phyloP scores from a whole-genome alignment of 2,888 invertebrate genomes.

The Cosmia pyralina region DNA sequence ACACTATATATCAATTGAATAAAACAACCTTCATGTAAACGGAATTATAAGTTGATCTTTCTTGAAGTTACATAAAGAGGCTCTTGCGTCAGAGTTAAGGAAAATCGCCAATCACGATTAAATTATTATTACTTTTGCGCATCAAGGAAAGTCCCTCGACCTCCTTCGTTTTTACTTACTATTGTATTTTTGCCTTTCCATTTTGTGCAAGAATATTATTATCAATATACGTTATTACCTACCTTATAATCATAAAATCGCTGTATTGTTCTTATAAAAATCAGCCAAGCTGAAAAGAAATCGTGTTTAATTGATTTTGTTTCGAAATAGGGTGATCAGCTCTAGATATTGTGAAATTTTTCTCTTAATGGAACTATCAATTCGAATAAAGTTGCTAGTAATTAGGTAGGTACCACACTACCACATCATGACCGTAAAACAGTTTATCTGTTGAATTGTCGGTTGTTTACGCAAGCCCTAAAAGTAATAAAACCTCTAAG shows the following conservation, averaged over 20 bases:
- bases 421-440: not conserved
- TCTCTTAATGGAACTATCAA: too few relatives aligned
- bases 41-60: not conserved
- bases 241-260: not conserved
- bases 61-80: slow-evolving; percentile 31
- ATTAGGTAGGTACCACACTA: too few relatives aligned
- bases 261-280: not conserved
- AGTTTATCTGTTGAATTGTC: not conserved
- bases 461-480: not conserved
- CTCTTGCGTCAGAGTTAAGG: slow-evolving; percentile 49
- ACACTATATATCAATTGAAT: not conserved
- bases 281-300: not conserved
- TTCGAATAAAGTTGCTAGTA: not conserved
- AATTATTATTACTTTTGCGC: slow-evolving; percentile 48
- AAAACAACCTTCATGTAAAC: not conserved
- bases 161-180: slow-evolving; percentile 25
- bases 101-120: slow-evolving; percentile 47
- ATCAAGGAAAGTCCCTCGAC: slow-evolving; percentile 60
- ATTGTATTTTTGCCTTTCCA: slow-evolving; percentile 7
- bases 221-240: too few relatives aligned
- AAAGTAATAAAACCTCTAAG: not conserved
- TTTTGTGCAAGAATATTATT: not conserved
- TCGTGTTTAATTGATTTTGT: slow-evolving; percentile 11
- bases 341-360: not conserved
- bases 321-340: not conserved